Conservation (phyloP, 2,797 vertebrate species). For the Lutjanus campechanus region DNA sequence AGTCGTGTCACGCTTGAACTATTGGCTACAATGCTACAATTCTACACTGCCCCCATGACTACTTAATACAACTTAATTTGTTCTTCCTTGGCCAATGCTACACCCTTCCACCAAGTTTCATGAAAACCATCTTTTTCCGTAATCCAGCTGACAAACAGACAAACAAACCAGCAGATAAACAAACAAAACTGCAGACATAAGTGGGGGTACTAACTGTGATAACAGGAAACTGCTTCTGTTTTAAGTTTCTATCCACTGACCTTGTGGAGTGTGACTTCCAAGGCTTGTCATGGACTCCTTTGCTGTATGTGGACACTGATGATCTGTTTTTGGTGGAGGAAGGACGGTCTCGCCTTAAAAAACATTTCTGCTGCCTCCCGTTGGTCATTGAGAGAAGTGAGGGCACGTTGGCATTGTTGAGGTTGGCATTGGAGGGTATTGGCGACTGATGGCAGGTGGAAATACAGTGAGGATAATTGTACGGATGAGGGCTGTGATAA, state of each 20-base stretch:
- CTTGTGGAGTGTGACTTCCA: slow-evolving; percentile 90
- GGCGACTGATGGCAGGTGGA: slow-evolving; percentile 87
- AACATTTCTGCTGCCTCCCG: slow-evolving; percentile 82
- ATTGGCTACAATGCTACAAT: too few relatives aligned
- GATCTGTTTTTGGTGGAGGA: slow-evolving; percentile 84
- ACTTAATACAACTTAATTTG: too few relatives aligned
- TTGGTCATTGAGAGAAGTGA: slow-evolving; percentile 82
- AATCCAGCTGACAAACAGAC: too few relatives aligned
- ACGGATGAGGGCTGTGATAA: slow-evolving; percentile 84
- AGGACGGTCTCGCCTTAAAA: slow-evolving; percentile 62
- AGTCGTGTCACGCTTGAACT: too few relatives aligned
- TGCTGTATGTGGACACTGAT: slow-evolving; percentile 79
- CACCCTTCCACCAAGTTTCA: too few relatives aligned
- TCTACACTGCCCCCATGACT: too few relatives aligned
- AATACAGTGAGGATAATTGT: slow-evolving; percentile 85
- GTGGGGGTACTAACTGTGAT: too few relatives aligned
- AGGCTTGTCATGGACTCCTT: slow-evolving; percentile 79
- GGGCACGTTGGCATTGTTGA: slow-evolving; percentile 97
- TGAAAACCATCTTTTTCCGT: too few relatives aligned
- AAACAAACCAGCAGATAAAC: too few relatives aligned
- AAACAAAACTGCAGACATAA: too few relatives aligned
- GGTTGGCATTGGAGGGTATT: slow-evolving; percentile 95
- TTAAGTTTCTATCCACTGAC: slow-evolving; percentile 75
- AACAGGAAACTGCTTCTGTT: too few relatives aligned
- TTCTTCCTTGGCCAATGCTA: too few relatives aligned